phyloP scores from a whole-genome alignment of 2,113 vertebrate species.

The Suricata suricatta region DNA sequence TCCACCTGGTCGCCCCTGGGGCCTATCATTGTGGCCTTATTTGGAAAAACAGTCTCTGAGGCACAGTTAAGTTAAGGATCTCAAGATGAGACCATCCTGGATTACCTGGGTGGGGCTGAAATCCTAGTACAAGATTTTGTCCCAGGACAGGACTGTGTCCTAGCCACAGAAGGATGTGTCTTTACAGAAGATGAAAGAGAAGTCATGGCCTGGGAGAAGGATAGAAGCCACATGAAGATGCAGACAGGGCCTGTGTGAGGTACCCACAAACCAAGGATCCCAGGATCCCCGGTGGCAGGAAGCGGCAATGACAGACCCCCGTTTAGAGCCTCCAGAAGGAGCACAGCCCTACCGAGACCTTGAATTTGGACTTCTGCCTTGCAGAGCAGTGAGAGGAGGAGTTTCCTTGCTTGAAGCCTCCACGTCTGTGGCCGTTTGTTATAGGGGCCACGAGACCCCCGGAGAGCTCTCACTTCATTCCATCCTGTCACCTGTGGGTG shows the following conservation, averaged over 20 bases:
- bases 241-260: too few species aligned
- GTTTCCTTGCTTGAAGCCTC: neutral
- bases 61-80: neutral
- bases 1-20: too few species aligned
- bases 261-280: fast-evolving
- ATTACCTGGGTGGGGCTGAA: neutral
- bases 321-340: fast-evolving
- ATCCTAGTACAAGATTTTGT: too few species aligned
- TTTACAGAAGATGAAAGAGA: neutral
- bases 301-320: fast-evolving
- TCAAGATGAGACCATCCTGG: neutral
- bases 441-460: neutral
- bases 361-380: fast-evolving
- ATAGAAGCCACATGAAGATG: fast-evolving
- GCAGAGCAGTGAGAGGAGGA: fast-evolving
- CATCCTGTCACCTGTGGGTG: fast-evolving
- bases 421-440: fast-evolving
- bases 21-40: neutral
- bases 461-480: fast-evolving
- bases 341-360: neutral
- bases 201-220: too few species aligned
- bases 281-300: neutral
- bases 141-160: too few species aligned
- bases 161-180: neutral
- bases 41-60: neutral